phyloP scores from a whole-genome alignment of 2,113 vertebrate genomes.

The Piprites chloris region DNA sequence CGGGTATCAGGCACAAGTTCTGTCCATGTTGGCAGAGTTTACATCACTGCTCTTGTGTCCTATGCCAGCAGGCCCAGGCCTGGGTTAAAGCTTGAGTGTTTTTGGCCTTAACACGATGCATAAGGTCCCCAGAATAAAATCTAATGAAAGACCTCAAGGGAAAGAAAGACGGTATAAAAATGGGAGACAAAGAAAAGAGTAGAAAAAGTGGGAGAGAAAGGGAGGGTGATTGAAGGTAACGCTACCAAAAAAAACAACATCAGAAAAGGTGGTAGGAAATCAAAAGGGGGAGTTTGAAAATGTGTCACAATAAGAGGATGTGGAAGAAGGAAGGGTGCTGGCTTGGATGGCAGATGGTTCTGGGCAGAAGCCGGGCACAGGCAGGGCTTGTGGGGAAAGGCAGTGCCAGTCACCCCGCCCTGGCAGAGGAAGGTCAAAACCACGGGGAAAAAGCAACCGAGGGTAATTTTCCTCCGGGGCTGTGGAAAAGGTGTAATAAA shows the following conservation, averaged over 20 bases:
- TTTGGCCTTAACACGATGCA: not conserved
- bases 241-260: fast-evolving
- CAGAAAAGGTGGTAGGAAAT: not conserved
- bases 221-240: fast-evolving
- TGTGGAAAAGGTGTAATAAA: not conserved
- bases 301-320: fast-evolving
- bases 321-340: not conserved
- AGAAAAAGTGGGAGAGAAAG: not conserved
- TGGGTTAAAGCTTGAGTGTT: not conserved
- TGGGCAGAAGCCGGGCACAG: fast-evolving
- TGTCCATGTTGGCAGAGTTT: not conserved
- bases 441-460: fast-evolving
- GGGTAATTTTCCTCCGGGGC: not conserved
- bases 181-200: not conserved
- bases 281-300: not conserved
- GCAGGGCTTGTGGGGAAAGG: not conserved
- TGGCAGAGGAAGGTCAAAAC: not conserved
- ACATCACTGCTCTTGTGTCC: not conserved
- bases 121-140: not conserved
- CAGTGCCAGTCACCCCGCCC: not conserved
- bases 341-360: not conserved
- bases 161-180: not conserved
- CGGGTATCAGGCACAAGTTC: fast-evolving
- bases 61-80: not conserved
- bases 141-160: not conserved